A percentile compares a stretch with the other conserved stretches of the same genome.
Conservation (phyloP, 92 coral and sea anemone species). For the Diadumene lineata region DNA sequence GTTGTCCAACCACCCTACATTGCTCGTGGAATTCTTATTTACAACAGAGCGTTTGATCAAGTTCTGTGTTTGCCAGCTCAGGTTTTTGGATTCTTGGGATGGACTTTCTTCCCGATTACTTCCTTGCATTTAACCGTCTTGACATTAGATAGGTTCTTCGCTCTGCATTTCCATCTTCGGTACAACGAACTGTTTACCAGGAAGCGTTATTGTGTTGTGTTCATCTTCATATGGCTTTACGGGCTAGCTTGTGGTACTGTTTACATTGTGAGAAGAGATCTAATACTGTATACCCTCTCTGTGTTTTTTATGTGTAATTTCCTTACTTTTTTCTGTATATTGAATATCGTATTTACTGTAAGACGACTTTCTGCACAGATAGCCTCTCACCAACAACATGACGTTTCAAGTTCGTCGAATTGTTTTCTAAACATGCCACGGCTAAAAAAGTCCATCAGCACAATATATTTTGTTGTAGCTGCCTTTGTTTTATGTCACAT, state of each 20-base stretch:
- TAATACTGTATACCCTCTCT: not conserved
- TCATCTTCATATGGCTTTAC: not conserved
- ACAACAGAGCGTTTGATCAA: not conserved
- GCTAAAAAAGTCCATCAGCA: constrained; percentile 3
- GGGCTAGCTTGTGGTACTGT: not conserved
- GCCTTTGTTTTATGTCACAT: constrained; percentile 8
- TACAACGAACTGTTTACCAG: constrained; percentile 12
- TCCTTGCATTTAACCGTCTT: not conserved
- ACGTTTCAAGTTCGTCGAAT: no score
- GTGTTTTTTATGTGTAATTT: not conserved
- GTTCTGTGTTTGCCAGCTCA: not conserved
- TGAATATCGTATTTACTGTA: not conserved
- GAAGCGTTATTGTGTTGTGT: not conserved
- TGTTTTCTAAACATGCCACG: constrained; percentile 10
- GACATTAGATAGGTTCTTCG: constrained; percentile 22
- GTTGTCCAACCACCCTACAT: not conserved
- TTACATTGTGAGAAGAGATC: not conserved
- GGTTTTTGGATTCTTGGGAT: not conserved
- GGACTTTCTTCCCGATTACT: not conserved
- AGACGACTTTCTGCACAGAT: constrained; percentile 10
- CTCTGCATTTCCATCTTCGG: constrained; percentile 12
- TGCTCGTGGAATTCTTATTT: not conserved
- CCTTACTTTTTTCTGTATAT: not conserved
- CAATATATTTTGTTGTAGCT: not conserved
- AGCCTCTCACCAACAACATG: not conserved